Base-by-base conservation (phyloP, 1,140 invertebrate genomes). In the Plutomurus gul region DNA sequence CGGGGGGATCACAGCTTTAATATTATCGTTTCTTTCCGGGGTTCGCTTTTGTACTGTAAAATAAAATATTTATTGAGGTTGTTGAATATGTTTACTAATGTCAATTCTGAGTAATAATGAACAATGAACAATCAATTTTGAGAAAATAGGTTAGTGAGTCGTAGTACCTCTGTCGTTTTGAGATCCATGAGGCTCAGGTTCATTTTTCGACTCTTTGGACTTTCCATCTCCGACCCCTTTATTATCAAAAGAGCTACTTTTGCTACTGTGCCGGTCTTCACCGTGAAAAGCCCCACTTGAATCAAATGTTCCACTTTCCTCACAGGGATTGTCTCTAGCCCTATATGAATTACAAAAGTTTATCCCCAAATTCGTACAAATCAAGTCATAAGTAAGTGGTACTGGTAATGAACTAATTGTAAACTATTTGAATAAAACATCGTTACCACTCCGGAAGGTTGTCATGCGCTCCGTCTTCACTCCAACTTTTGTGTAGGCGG, bases 271-370 rank as follows among this genome's bases (percentile, higher is more conserved):
- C 77, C 87, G 87, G 49, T 84, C 84, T 36, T 87, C 88, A 37
- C 91, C 91, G 82, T 92, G 92, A 86, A 96, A 96, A 11, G 94
- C 94, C 4, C 95, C 95, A 70, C 90, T 91, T 2, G 94, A 89
- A 87, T 96, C 95, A 87, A 96, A 96, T 76, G 92, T 94, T 16
- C 94, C 94, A 36, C 94, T 92, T 77, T 91, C 90, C 86, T 95
- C 93, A 30, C 89, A 89, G 36, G 90, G 89, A 85, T 93, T 92
- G 83, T 93, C 92, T 51, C 89, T 92, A 5, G 92, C 92, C 91
- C 88, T 88, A 79, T n/a, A n/a, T 46, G 78, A 76, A 30, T 27
- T 30, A 4, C 25, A 27, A 56, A 10, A 56, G 18, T 5, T 56
- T 16, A 43, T 1, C 11, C 2, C n/a, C n/a, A 27, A 56, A 56